phyloP scores from a whole-genome alignment of 2,113 vertebrate species.

The Crotalus horridus region DNA sequence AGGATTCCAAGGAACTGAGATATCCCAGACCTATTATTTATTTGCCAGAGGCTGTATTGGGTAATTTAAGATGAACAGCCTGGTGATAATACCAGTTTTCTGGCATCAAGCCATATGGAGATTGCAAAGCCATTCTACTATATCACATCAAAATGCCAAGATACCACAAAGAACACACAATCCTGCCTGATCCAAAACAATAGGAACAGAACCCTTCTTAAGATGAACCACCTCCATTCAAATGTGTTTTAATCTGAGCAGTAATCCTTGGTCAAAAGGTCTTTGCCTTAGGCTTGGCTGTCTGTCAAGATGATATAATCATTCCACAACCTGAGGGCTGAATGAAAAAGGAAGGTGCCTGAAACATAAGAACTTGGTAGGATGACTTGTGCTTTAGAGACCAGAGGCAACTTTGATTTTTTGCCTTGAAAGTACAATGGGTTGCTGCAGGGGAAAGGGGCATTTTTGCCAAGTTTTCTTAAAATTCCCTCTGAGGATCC shows the following conservation, averaged over 20 bases:
- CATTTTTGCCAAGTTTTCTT: neutral
- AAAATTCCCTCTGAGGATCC: constrained; percentile 24
- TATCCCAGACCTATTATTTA: neutral
- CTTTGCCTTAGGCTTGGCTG: constrained; percentile 25
- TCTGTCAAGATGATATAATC: constrained; percentile 14
- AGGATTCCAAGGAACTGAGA: neutral
- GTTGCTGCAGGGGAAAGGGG: constrained; percentile 24
- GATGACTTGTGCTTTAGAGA: constrained; percentile 32
- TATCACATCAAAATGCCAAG: neutral
- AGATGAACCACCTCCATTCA: neutral
- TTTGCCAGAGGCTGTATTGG: neutral
- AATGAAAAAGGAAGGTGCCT: constrained; percentile 44
- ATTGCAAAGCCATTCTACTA: fast-evolving
- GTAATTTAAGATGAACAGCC: neutral
- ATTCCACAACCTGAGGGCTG: constrained; percentile 22
- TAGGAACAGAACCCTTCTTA: neutral
- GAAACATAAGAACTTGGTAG: constrained; percentile 38
- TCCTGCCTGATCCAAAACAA: neutral
- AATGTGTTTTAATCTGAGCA: neutral
- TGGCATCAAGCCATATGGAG: neutral
- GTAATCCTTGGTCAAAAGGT: constrained; percentile 25
- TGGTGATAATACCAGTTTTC: neutral
- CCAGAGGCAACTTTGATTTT: constrained; percentile 53
- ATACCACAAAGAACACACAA: constrained; percentile 15
- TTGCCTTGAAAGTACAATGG: constrained; percentile 16